Conservation (phyloP, 2,888 invertebrate species). For the Parascotia fuliginaria region DNA sequence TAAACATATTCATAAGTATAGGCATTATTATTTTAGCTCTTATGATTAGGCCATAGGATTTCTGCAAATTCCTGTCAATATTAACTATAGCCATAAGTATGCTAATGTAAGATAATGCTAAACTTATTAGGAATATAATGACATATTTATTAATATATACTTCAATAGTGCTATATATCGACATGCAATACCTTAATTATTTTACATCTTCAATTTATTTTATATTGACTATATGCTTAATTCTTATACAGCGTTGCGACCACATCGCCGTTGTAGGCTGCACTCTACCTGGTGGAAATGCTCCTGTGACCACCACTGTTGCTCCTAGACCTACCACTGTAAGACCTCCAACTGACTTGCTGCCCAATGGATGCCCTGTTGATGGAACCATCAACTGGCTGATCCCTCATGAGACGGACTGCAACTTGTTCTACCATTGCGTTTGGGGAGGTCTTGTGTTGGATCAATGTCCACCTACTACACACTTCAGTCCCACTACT, state of each 20-base stretch:
- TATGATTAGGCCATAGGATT: too few species aligned
- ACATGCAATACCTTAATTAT: too few species aligned
- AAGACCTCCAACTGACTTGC: neutral
- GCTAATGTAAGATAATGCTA: too few species aligned
- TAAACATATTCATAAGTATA: too few species aligned
- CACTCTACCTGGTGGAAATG: neutral
- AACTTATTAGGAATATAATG: too few species aligned
- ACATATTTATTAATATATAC: too few species aligned
- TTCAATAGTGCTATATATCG: too few species aligned
- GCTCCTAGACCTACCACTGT: neutral
- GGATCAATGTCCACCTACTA: constrained; percentile 39
- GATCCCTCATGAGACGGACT: constrained; percentile 43
- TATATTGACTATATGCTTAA: neutral
- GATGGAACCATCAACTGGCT: constrained; percentile 35
- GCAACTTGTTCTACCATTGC: constrained; percentile 49
- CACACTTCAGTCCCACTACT: constrained; percentile 46
- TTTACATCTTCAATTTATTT: too few species aligned
- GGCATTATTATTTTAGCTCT: too few species aligned
- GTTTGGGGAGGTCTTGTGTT: constrained; percentile 30
- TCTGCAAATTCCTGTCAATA: too few species aligned
- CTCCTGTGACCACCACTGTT: neutral
- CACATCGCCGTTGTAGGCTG: neutral
- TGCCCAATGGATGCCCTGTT: constrained; percentile 38
- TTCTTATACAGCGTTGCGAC: neutral
- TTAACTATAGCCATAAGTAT: too few species aligned